Evolutionary conservation across 1,140 invertebrate species (phyloP), one percentile per base, ranked within the genome.

Genomic region (Anoplolepis gracilipes): DNA sequence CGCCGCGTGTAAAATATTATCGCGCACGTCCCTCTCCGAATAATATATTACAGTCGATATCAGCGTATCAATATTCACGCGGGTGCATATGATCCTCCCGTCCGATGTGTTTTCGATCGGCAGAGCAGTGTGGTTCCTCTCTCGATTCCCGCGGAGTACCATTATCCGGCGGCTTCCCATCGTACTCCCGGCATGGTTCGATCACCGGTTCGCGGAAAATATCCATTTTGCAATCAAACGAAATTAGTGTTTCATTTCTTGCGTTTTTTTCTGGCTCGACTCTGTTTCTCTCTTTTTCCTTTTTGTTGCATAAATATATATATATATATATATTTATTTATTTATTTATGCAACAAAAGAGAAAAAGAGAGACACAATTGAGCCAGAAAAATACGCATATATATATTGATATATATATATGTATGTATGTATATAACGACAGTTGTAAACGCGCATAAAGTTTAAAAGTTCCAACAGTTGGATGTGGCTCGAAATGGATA

Each of bases 1-100:
- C 67, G 67, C 78, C 78, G 69, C 67, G 78, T 82, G 78, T 82
- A 82, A 82, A 82, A 82, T 82, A 82, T 82, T 82, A 82, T 82
- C 78, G 53, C 67, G 67, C 78, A 46, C 53, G 42, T 13, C 13
- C 28, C 53, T 46, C 78, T 19, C 28, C 67, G 78, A 82, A 82
- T 82, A 82, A 82, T 73, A 82, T 73, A 82, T 82, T 59, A 61
- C 55, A 82, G 78, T 59, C 78, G 67, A 82, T 82, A 73, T 82
- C 78, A 42, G 78, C 67, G 53, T 82, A 82, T 82, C 67, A 82
- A 82, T 82, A 82, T 82, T 82, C 78, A 82, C 78, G 39, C 36
- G 67, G 53, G 22, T 82, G 53, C 78, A 82, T 73, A 82, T 73
- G 67, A 69, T 73, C 72, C 36, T 73, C 53, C n/a, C 49, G 19